phyloP scores from a whole-genome alignment of 2,888 invertebrate species.

The Augochlorella aurata region DNA sequence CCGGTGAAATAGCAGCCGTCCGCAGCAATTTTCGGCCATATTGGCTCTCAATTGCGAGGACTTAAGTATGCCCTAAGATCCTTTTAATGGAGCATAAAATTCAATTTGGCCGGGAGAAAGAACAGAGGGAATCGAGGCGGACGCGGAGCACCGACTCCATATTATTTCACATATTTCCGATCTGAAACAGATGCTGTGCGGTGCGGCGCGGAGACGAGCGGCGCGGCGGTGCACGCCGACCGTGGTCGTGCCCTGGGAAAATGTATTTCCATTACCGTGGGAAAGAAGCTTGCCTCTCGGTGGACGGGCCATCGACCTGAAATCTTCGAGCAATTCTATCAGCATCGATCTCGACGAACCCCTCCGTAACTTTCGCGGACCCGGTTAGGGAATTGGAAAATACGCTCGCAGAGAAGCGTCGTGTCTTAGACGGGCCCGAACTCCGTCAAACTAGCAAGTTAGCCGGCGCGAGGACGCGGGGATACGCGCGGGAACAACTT shows the following conservation, averaged over 20 bases:
- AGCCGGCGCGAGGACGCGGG: slow-evolving; percentile 27
- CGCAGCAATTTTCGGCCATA: slow-evolving; percentile 44
- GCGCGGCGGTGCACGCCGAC: background rate
- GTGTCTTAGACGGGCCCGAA: slow-evolving; percentile 12
- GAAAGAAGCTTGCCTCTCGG: slow-evolving; percentile 18
- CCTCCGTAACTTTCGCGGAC: slow-evolving; percentile 42
- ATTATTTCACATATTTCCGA: slow-evolving; percentile 46
- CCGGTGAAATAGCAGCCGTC: background rate
- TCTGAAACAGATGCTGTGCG: slow-evolving; percentile 8
- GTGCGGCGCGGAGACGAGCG: too few species aligned
- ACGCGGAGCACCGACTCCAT: slow-evolving; percentile 23
- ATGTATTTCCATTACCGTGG: slow-evolving; percentile 43
- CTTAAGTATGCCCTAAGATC: slow-evolving; percentile 38
- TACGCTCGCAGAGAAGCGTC: background rate
- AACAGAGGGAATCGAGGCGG: background rate
- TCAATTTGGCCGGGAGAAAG: slow-evolving; percentile 37
- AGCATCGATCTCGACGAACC: slow-evolving; percentile 41
- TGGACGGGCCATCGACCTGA: slow-evolving; percentile 35
- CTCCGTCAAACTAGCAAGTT: background rate
- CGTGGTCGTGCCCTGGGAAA: slow-evolving; percentile 17
- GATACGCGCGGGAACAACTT: slow-evolving; percentile 25
- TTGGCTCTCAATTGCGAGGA: slow-evolving; percentile 16
- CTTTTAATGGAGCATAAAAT: slow-evolving; percentile 51
- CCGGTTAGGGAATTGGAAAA: slow-evolving; percentile 52
- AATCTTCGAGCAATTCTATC: slow-evolving; percentile 58